Percentiles rank a stretch among this genome's conserved stretches.
Evolutionary conservation across 2,797 vertebrate species (phyloP).

Genomic region (Pterois miles): DNA sequence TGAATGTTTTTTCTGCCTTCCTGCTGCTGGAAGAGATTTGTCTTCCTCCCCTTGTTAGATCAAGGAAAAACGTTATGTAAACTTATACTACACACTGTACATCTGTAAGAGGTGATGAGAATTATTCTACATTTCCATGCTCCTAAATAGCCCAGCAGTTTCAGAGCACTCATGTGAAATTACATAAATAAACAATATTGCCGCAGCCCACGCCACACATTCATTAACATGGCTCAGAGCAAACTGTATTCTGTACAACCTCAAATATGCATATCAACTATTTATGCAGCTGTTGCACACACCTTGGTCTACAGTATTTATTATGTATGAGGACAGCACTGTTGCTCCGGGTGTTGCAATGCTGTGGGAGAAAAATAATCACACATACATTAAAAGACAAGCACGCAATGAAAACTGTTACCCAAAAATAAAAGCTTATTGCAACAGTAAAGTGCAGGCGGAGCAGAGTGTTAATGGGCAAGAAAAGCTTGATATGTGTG

Average conservation of each 20-base stretch:
- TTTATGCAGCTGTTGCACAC: conserved; percentile 48
- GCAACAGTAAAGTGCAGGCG: not conserved
- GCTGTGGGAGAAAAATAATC: conserved; percentile 33
- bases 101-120: conserved; percentile 1
- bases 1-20: not conserved
- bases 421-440: not conserved
- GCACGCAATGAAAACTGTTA: not conserved
- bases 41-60: conserved; percentile 12
- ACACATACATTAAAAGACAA: conserved; percentile 24
- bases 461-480: not conserved
- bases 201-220: conserved; percentile 27
- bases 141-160: not conserved
- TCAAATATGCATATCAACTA: conserved; percentile 47
- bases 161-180: conserved; percentile 1
- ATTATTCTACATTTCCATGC: conserved; percentile 9
- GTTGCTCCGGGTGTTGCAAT: conserved; percentile 14
- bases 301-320: conserved; percentile 38
- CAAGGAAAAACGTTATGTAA: not conserved
- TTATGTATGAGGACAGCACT: conserved; percentile 54
- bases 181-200: conserved; percentile 32
- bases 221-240: conserved; percentile 51
- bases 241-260: conserved; percentile 8
- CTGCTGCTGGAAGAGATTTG: not conserved
- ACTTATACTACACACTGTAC: not conserved
- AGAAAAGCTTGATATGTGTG: not conserved